These are phyloP conservation scores for Tolypeutes matacus DNA, from an alignment of 2,797 vertebrate species.

Conservation along the genomic window DNA sequence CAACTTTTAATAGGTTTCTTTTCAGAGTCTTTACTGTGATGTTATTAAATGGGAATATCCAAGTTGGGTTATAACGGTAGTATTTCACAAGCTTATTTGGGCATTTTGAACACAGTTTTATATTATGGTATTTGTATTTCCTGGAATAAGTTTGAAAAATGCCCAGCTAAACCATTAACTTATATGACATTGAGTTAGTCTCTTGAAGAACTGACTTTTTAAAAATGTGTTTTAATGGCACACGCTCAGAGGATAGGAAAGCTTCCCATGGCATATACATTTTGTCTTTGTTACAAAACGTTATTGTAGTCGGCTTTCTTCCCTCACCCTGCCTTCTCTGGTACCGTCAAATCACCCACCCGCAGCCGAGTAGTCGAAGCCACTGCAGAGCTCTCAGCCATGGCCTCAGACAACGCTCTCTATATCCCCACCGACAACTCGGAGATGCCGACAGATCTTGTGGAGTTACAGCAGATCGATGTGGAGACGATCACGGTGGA, in stretches of 20 bases:
- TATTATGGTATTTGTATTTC: neutral
- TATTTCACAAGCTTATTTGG: constrained; percentile 8
- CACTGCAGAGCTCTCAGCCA: constrained; percentile 85
- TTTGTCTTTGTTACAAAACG: neutral
- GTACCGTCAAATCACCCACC: neutral
- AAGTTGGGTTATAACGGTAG: neutral
- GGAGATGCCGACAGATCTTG: constrained; percentile 93
- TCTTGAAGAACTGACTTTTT: constrained; percentile 43
- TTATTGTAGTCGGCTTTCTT: neutral
- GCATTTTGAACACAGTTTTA: neutral
- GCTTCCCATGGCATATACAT: neutral
- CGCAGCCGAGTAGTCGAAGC: neutral
- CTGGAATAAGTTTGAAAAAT: constrained; percentile 20
- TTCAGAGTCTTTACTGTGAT: neutral
- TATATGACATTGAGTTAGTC: neutral
- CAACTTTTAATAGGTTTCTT: constrained; percentile 20
- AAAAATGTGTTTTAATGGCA: constrained; percentile 16
- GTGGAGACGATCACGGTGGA: constrained; percentile 92
- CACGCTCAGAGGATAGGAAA: neutral
- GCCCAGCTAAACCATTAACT: neutral
- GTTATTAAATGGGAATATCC: neutral
- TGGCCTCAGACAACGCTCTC: constrained; percentile 94
- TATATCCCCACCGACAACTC: constrained; percentile 92
- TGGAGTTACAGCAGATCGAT: constrained; percentile 93
- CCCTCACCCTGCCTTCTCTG: neutral